Evolutionary conservation across 2,888 invertebrate genomes (phyloP).

Genomic region (Apodemia hepburni): DNA sequence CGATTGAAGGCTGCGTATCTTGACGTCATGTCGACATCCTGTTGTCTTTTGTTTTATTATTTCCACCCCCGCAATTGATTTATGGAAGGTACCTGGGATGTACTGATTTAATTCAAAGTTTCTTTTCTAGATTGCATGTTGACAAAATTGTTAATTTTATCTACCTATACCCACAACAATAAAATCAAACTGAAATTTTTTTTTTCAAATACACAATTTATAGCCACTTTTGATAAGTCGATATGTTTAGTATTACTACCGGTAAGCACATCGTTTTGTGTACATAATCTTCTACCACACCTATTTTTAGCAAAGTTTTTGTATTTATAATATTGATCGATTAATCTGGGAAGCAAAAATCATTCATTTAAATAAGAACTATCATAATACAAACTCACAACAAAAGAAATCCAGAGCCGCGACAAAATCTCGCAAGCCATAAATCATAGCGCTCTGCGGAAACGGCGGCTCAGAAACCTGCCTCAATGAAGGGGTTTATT

Average conservation of each 20-base stretch:
- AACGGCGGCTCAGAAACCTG: conserved; percentile 45
- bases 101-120: too few species aligned
- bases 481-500: conserved; percentile 49
- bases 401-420: conserved; percentile 17
- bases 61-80: conserved; percentile 49
- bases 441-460: conserved; percentile 56
- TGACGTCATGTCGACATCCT: conserved; percentile 60
- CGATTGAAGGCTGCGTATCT: conserved; percentile 48
- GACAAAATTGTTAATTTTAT: too few species aligned
- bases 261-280: too few species aligned
- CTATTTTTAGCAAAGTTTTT: too few species aligned
- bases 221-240: too few species aligned
- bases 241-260: too few species aligned
- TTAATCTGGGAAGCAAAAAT: neutral
- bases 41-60: conserved; percentile 78
- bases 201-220: too few species aligned
- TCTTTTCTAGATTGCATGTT: too few species aligned
- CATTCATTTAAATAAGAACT: neutral
- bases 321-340: too few species aligned
- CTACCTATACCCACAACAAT: too few species aligned
- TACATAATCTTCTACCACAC: too few species aligned
- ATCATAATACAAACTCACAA: neutral
- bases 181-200: too few species aligned
- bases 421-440: conserved; percentile 50
- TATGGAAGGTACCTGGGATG: conserved; percentile 37